A percentile compares a stretch with the other conserved stretches of the same genome.
Conservation (phyloP, 2,113 vertebrate genomes). For the Periophthalmus modestus region DNA sequence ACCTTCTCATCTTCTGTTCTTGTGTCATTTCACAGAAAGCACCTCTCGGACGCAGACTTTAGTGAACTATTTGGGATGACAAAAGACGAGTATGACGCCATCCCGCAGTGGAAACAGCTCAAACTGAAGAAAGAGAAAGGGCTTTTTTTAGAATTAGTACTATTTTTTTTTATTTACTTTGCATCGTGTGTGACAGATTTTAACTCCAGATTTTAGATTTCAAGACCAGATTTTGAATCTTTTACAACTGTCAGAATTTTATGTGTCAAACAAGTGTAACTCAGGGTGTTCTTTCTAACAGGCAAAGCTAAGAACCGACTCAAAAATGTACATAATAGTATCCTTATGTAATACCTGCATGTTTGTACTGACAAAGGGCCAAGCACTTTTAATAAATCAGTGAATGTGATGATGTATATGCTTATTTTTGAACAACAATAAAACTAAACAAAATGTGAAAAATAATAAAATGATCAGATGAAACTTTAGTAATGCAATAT, state of each 20-base stretch:
- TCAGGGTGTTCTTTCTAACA: not conserved
- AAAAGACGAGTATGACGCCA: slow-evolving; percentile 74
- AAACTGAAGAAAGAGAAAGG: slow-evolving; percentile 83
- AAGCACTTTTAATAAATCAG: not conserved
- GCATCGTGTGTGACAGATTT: not conserved
- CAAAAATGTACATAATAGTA: not conserved
- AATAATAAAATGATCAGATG: too few species aligned
- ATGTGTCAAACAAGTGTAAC: not conserved
- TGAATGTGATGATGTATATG: not conserved
- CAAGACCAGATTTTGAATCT: too few species aligned
- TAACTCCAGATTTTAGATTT: not conserved
- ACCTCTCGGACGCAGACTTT: slow-evolving; percentile 85
- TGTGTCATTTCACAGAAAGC: slow-evolving; percentile 70
- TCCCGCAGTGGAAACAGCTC: slow-evolving; percentile 85
- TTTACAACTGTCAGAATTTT: too few species aligned
- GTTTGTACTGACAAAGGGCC: not conserved
- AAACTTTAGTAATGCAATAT: too few species aligned
- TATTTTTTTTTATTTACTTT: not conserved
- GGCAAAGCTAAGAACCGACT: not conserved
- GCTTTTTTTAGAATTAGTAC: slow-evolving; percentile 76
- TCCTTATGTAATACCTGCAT: not conserved
- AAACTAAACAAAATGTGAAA: not conserved
- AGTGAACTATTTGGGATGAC: slow-evolving; percentile 75
- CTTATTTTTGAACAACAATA: not conserved
- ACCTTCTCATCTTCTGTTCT: not conserved